phyloP scores from a whole-genome alignment of 2,888 invertebrate genomes.

The Parapristionchus giblindavisi region DNA sequence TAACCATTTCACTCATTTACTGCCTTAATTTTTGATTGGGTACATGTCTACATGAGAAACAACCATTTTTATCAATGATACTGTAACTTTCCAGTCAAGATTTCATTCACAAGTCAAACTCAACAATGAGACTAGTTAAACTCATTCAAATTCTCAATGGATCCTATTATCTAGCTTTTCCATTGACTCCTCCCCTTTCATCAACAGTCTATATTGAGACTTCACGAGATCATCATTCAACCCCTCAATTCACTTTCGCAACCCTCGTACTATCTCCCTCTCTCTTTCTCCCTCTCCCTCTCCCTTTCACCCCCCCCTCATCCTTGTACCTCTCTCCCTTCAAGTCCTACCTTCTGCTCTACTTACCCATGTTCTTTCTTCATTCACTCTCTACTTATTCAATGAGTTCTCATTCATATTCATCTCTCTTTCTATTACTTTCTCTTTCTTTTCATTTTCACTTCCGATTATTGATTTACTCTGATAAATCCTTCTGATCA shows the following conservation, averaged over 20 bases:
- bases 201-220: no score
- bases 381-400: conserved; percentile 2
- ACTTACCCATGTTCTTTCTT: conserved; percentile 21
- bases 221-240: no score
- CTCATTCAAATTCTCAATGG: neutral
- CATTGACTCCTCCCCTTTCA: neutral
- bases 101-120: no score
- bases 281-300: conserved; percentile 6
- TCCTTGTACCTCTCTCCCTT: neutral
- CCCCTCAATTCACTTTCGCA: neutral
- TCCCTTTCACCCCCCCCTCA: neutral
- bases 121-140: no score
- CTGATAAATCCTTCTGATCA: neutral
- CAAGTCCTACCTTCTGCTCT: conserved; percentile 19
- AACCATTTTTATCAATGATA: no score
- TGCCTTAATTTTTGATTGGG: no score
- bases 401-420: conserved; percentile 7
- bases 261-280: neutral
- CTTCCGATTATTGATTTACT: neutral
- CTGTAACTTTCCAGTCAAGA: no score
- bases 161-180: neutral
- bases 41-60: no score
- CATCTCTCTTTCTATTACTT: conserved; percentile 24
- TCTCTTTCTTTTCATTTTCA: conserved; percentile 11
- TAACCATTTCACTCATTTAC: no score